Conservation (phyloP, 2,113 vertebrate species). For the Dermatemys mawii region DNA sequence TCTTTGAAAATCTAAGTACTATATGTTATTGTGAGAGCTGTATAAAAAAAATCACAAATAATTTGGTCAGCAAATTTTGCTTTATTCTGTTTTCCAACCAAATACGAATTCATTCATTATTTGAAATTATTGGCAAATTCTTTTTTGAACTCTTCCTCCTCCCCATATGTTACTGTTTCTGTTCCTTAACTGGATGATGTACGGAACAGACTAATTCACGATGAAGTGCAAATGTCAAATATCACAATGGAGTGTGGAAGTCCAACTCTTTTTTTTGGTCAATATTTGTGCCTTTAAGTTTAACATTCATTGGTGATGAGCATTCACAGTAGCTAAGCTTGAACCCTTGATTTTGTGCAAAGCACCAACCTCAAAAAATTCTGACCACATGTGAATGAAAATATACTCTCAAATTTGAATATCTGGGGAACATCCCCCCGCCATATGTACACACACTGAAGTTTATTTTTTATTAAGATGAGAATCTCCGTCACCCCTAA, state of each 20-base stretch:
- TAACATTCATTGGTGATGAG: neutral
- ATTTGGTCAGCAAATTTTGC: neutral
- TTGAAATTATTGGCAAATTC: neutral
- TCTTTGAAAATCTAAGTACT: neutral
- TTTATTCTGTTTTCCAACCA: neutral
- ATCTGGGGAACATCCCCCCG: neutral
- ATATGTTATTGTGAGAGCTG: neutral
- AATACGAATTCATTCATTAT: neutral
- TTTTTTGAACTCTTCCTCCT: neutral
- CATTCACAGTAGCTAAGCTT: neutral
- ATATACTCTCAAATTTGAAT: neutral
- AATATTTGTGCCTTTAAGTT: neutral
- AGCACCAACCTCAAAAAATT: neutral
- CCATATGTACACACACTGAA: neutral
- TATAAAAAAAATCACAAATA: neutral
- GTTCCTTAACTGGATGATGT: neutral
- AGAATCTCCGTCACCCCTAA: constrained; percentile 32
- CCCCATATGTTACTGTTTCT: neutral
- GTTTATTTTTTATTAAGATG: constrained; percentile 52
- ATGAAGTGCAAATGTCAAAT: neutral
- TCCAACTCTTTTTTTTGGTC: neutral
- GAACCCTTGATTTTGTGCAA: neutral
- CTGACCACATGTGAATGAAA: constrained; percentile 33
- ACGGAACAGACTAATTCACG: neutral
- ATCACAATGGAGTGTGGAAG: neutral